Percentiles rank a stretch among this genome's conserved stretches.
phyloP scores from a whole-genome alignment of 2,113 vertebrate species.

The Oenanthe oenanthe region DNA sequence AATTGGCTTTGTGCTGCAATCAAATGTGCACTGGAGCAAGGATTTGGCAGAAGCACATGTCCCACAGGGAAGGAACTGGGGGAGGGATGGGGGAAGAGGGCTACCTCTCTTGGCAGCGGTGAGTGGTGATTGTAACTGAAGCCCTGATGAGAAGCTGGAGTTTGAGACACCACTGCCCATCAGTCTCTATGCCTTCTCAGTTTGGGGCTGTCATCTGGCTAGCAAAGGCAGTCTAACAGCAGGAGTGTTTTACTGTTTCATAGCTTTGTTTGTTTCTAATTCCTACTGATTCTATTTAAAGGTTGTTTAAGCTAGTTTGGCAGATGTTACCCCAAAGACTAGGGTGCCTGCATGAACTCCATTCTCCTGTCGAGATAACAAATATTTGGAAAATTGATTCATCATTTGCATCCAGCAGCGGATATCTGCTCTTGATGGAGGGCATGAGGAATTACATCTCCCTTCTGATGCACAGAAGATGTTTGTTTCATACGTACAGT shows the following conservation, averaged over 20 bases:
- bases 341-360: background rate
- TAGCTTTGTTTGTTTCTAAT: background rate
- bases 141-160: background rate
- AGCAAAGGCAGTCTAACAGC: background rate
- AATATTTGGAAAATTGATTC: background rate
- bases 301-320: background rate
- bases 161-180: background rate
- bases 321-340: background rate
- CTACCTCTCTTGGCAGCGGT: conserved; percentile 24
- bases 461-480: background rate
- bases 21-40: conserved; percentile 9
- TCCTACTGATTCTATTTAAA: background rate
- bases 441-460: background rate
- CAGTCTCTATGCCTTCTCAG: rapidly evolving
- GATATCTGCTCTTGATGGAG: background rate
- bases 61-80: conserved; percentile 12
- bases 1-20: conserved; percentile 38
- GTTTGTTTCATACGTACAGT: background rate
- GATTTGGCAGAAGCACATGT: background rate
- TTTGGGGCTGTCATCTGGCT: conserved; percentile 1
- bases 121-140: background rate
- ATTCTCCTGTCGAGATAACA: background rate
- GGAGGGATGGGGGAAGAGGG: background rate
- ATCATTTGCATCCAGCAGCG: background rate
- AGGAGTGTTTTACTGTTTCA: background rate